These are phyloP conservation scores for Egretta garzetta DNA, from an alignment of 2,113 vertebrate species.

Conservation along the genomic window DNA sequence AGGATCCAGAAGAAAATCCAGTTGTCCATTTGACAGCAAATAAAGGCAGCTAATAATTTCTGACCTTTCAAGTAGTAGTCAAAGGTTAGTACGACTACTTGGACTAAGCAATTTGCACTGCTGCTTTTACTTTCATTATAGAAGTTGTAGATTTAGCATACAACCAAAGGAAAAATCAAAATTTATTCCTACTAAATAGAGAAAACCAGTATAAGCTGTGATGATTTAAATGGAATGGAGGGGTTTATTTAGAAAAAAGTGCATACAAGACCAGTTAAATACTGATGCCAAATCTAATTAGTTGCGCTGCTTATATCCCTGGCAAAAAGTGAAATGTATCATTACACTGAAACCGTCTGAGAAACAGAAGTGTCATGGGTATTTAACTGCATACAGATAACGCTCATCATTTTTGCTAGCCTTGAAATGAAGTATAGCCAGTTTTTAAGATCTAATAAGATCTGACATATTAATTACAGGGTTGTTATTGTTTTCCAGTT, in stretches of 20 bases:
- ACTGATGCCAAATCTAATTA: not conserved
- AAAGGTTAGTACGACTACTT: not conserved
- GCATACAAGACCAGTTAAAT: not conserved
- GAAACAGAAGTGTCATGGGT: not conserved
- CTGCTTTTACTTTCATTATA: not conserved
- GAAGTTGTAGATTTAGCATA: not conserved
- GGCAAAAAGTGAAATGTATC: not conserved
- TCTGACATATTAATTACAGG: slow-evolving; percentile 57
- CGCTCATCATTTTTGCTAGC: not conserved
- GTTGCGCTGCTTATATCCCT: not conserved
- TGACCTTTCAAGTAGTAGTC: not conserved
- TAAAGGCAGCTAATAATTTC: not conserved
- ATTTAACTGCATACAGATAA: not conserved
- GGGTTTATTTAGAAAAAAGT: not conserved
- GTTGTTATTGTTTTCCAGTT: slow-evolving; percentile 48
- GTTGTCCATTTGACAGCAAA: not conserved
- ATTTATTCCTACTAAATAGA: not conserved
- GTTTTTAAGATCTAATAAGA: slow-evolving; percentile 20
- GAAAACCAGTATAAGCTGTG: not conserved
- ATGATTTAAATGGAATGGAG: not conserved
- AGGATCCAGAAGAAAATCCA: not conserved
- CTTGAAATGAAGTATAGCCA: not conserved
- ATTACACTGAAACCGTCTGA: not conserved
- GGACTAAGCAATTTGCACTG: not conserved
- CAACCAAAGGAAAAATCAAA: not conserved